Conservation (phyloP, 2,113 vertebrate genomes). For the Aspiorhynchus laticeps region DNA sequence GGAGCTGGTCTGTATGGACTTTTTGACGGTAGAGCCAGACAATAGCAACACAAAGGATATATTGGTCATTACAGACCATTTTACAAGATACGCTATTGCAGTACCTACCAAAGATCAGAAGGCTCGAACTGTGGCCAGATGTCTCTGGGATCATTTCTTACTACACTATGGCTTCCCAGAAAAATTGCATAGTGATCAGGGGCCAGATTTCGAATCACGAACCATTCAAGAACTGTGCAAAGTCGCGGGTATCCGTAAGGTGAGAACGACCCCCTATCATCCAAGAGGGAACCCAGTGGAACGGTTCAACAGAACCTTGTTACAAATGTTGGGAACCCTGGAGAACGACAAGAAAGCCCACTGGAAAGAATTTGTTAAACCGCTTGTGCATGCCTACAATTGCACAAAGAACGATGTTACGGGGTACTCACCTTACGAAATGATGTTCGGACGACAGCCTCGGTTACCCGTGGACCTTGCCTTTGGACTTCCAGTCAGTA, state of each 20-base stretch:
- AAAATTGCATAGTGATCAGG: too few relatives aligned
- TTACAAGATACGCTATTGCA: neutral
- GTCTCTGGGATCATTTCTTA: conserved; percentile 2
- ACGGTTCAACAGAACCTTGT: neutral
- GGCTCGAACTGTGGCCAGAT: neutral
- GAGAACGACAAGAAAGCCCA: neutral
- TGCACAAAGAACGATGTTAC: neutral
- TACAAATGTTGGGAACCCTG: neutral
- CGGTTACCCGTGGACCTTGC: neutral
- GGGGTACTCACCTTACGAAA: neutral
- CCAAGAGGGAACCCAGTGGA: neutral
- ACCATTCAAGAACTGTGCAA: neutral
- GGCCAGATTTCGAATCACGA: neutral
- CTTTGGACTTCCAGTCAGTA: neutral
- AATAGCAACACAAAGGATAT: neutral
- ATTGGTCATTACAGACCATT: neutral
- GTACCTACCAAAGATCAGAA: neutral
- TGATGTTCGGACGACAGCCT: neutral
- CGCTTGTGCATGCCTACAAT: neutral
- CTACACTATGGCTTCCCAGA: neutral
- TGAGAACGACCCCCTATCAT: neutral
- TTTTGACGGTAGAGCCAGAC: neutral
- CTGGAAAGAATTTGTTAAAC: neutral
- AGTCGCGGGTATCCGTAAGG: neutral
- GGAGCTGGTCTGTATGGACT: neutral